Evolutionary conservation across 37 sponge, comb jelly and placozoan species (phyloP).

Genomic region (Ianthella basta): DNA sequence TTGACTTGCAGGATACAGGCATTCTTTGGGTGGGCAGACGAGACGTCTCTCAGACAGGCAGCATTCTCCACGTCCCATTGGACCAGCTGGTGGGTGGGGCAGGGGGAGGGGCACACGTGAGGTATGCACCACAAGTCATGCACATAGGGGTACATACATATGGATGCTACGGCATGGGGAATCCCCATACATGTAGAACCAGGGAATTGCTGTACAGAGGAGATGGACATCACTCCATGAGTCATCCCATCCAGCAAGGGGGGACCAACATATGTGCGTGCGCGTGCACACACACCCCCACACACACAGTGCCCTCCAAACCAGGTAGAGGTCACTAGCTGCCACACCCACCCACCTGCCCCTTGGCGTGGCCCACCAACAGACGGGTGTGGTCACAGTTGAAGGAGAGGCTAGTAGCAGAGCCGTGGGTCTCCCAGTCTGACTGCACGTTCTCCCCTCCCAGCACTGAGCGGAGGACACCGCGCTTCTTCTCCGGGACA

Average conservation of each 20-base stretch:
- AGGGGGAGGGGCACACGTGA: too few species aligned
- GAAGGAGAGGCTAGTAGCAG: slow-evolving; percentile 76
- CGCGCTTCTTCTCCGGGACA: slow-evolving; percentile 10
- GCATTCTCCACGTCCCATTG: slow-evolving; percentile 73
- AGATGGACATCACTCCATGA: too few species aligned
- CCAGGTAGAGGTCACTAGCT: background rate
- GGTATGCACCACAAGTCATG: background rate
- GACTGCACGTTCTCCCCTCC: background rate
- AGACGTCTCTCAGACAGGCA: slow-evolving; percentile 58
- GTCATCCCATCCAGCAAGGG: too few species aligned
- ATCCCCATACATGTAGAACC: too few species aligned
- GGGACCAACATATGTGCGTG: background rate
- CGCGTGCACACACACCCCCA: background rate
- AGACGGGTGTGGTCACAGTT: slow-evolving; percentile 70
- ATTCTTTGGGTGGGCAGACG: slow-evolving; percentile 73
- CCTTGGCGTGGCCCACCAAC: slow-evolving; percentile 78
- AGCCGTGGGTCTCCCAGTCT: slow-evolving; percentile 57
- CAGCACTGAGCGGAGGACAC: slow-evolving; percentile 21
- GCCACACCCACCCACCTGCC: slow-evolving; percentile 68
- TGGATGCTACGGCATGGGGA: background rate
- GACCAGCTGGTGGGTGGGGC: background rate
- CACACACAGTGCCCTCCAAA: background rate
- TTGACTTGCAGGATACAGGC: slow-evolving; percentile 66
- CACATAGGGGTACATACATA: background rate
- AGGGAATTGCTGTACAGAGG: too few species aligned